Evolutionary conservation across 2,113 vertebrate species (phyloP).

Genomic region (Anseranas semipalmata): DNA sequence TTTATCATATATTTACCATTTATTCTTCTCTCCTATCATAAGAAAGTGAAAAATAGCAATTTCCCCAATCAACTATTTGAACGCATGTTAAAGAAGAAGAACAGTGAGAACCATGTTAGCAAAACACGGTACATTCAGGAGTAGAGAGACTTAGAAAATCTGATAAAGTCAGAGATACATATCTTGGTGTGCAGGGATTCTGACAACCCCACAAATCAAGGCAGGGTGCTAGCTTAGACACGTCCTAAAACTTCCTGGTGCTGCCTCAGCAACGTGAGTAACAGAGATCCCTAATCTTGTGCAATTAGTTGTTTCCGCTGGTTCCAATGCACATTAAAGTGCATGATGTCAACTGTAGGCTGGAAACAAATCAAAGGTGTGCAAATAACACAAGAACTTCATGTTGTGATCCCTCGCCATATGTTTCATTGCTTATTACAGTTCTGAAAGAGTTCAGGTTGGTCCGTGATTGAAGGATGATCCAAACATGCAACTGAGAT

Average conservation of each 20-base stretch:
- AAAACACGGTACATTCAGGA: too few relatives aligned
- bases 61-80: neutral
- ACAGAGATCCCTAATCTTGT: neutral
- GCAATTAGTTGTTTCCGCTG: neutral
- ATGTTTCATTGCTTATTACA: neutral
- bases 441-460: neutral
- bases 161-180: neutral
- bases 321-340: neutral
- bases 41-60: neutral
- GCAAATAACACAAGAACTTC: rapidly evolving
- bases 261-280: neutral
- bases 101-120: too few relatives aligned
- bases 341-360: neutral
- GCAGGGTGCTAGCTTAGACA: neutral
- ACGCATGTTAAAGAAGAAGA: neutral
- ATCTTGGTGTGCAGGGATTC: neutral
- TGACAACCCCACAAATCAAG: neutral
- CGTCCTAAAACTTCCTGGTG: neutral
- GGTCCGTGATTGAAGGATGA: neutral
- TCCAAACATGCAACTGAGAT: neutral
- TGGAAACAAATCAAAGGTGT: neutral
- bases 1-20: neutral
- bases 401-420: neutral
- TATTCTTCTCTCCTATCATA: neutral
- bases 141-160: neutral